These are phyloP conservation scores for Lathronympha strigana DNA, from an alignment of 2,888 invertebrate species.

Conservation along the genomic window DNA sequence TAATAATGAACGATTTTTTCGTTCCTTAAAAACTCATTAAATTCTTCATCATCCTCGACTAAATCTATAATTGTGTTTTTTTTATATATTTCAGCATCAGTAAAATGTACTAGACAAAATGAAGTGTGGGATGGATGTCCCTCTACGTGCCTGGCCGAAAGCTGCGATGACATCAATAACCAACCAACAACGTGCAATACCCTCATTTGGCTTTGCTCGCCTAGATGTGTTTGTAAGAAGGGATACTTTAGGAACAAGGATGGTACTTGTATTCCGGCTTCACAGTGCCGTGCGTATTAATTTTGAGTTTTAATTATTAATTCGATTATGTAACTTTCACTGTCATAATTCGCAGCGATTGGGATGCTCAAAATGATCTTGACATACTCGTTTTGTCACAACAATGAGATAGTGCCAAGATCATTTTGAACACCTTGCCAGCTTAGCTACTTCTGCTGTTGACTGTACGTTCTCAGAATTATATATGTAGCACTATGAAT, in stretches of 20 bases:
- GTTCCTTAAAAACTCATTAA: too few relatives aligned
- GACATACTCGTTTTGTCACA: background rate
- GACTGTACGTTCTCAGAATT: too few relatives aligned
- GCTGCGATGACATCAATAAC: conserved; percentile 39
- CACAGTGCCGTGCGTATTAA: conserved; percentile 33
- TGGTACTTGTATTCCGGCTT: conserved; percentile 40
- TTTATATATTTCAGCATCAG: conserved; percentile 33
- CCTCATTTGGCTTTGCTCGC: conserved; percentile 39
- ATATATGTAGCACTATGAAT: too few relatives aligned
- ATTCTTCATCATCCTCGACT: too few relatives aligned
- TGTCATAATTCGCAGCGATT: too few relatives aligned
- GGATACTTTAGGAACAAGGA: conserved; percentile 41
- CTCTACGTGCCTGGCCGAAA: conserved; percentile 37
- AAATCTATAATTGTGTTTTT: background rate
- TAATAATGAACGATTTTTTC: too few relatives aligned
- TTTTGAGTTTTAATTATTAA: background rate
- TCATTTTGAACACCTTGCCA: too few relatives aligned
- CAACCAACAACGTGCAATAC: conserved; percentile 38
- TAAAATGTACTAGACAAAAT: conserved; percentile 43
- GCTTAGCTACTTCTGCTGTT: too few relatives aligned
- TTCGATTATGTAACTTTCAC: too few relatives aligned
- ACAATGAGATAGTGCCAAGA: background rate
- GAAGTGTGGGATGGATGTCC: conserved; percentile 43
- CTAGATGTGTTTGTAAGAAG: conserved; percentile 43
- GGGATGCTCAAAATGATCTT: too few relatives aligned